Conservation (phyloP, 1,140 invertebrate species). For the Drosophila nebulosa region DNA sequence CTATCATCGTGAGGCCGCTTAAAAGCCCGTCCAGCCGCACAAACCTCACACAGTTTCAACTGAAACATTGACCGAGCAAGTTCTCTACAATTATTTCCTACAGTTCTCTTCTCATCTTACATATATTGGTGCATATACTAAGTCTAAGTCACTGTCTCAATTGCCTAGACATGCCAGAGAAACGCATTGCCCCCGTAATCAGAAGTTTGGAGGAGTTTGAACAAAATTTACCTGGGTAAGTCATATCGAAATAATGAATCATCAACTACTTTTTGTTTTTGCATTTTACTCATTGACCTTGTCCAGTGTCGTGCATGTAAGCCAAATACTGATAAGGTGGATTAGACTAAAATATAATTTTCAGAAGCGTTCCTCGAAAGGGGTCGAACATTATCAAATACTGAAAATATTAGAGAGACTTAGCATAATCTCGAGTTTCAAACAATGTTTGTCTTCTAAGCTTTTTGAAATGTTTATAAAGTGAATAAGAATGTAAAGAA, state of each 20-base stretch:
- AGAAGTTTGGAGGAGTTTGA: conserved; percentile 61
- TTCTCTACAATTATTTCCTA: conserved; percentile 2
- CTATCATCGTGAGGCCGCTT: conserved; percentile 9
- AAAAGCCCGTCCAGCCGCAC: conserved; percentile 10
- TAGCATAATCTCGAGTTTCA: no score
- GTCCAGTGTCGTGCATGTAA: conserved; percentile 46
- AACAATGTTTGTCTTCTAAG: no score
- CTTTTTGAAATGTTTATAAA: no score
- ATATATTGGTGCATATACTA: not conserved
- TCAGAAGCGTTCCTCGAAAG: not conserved
- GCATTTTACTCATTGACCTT: conserved; percentile 47
- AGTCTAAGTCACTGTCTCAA: not conserved
- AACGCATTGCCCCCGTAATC: conserved; percentile 59
- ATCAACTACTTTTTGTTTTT: not conserved
- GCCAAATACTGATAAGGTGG: conserved; percentile 42
- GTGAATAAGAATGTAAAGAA: no score
- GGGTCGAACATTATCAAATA: not conserved
- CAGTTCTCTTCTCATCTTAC: not conserved
- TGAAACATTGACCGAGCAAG: conserved; percentile 20
- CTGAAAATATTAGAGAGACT: no score
- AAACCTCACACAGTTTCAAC: conserved; percentile 22
- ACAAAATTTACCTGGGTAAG: conserved; percentile 65
- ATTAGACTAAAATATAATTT: conserved; percentile 2
- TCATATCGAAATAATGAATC: not conserved
- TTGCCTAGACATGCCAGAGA: conserved; percentile 54